These are phyloP conservation scores for Lepus americanus DNA, from an alignment of 2,113 vertebrate genomes.

Conservation along the genomic window DNA sequence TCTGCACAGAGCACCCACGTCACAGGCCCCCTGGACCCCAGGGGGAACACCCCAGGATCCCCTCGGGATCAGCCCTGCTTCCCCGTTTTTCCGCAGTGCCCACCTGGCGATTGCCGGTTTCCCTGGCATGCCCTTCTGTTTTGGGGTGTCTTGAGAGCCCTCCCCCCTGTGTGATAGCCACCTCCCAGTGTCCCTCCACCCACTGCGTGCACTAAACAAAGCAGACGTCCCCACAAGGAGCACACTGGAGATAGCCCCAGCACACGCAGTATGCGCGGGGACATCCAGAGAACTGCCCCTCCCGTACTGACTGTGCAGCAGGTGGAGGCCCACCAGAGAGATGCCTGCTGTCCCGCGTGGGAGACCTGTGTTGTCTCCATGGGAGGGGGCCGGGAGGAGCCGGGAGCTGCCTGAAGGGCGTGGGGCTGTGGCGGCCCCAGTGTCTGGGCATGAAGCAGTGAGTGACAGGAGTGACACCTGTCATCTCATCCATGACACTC, in stretches of 20 bases:
- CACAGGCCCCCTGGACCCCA: background rate
- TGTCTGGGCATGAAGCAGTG: accelerated
- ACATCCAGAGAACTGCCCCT: background rate
- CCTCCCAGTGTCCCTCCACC: background rate
- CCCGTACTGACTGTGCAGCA: background rate
- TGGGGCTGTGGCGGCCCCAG: background rate
- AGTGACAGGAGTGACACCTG: accelerated
- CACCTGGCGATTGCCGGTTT: background rate
- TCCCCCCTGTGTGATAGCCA: background rate
- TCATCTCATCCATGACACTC: too few species aligned
- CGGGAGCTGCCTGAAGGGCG: accelerated
- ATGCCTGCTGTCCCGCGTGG: accelerated
- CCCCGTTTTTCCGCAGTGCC: accelerated
- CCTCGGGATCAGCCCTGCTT: background rate
- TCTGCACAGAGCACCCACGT: accelerated
- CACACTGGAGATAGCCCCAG: too few species aligned
- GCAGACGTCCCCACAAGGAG: too few species aligned
- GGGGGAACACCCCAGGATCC: too few species aligned
- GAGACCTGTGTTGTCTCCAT: accelerated
- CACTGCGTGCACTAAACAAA: background rate
- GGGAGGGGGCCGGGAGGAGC: background rate
- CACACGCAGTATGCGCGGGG: background rate
- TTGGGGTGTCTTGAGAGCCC: background rate
- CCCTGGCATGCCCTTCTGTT: background rate
- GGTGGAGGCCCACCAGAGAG: background rate